phyloP scores from a whole-genome alignment of 2,888 invertebrate genomes.

The Lithophane leautieri region DNA sequence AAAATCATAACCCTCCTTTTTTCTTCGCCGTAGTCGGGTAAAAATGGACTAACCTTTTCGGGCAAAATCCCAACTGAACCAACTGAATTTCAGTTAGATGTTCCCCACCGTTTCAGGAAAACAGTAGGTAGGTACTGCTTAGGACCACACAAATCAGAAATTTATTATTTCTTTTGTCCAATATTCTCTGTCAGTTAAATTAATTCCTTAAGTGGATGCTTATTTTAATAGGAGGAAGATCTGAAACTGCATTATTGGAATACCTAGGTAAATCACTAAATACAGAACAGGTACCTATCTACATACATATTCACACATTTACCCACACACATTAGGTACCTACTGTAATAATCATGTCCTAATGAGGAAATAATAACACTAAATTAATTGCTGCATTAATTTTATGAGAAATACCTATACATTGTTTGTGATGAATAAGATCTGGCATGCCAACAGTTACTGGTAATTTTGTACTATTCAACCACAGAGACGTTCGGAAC shows the following conservation, averaged over 20 bases:
- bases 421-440: slow-evolving; percentile 24
- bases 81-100: neutral
- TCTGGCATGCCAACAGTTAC: slow-evolving; percentile 26
- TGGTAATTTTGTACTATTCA: slow-evolving; percentile 10
- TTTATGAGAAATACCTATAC: slow-evolving; percentile 27
- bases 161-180: neutral
- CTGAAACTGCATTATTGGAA: neutral
- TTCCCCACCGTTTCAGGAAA: neutral
- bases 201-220: neutral
- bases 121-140: neutral
- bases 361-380: slow-evolving; percentile 49
- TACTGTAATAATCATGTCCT: neutral
- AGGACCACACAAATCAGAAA: neutral
- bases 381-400: slow-evolving; percentile 30
- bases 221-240: neutral
- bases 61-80: neutral
- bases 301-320: slow-evolving; percentile 14
- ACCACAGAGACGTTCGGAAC: slow-evolving; percentile 12
- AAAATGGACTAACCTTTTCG: neutral
- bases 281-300: neutral
- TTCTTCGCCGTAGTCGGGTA: no score
- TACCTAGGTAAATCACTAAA: slow-evolving; percentile 20
- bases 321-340: slow-evolving; percentile 14
- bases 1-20: no score
- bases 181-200: neutral